Conservation (phyloP, 2,797 vertebrate genomes). For the Loris lydekkerianus region DNA sequence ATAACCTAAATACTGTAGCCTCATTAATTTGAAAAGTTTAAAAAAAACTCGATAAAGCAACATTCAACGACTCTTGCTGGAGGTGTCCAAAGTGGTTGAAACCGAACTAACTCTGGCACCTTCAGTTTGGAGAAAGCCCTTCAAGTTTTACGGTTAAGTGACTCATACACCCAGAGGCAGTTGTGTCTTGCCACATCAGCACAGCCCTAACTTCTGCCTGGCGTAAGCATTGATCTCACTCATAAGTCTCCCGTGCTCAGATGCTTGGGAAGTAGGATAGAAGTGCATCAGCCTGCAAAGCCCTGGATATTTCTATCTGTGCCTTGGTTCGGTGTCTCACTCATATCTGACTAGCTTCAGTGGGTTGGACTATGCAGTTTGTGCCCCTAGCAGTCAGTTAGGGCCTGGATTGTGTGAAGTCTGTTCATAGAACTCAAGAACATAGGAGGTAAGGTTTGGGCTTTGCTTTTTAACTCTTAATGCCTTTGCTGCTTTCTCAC, state of each 20-base stretch:
- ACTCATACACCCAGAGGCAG: constrained; percentile 25
- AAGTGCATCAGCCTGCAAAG: neutral
- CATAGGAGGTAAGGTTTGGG: neutral
- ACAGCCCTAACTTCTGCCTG: neutral
- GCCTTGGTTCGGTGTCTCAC: neutral
- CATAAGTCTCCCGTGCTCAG: neutral
- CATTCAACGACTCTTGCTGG: constrained; percentile 20
- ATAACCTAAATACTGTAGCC: too few relatives aligned
- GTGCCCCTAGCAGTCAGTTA: rapidly evolving
- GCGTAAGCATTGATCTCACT: neutral
- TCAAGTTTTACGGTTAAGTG: constrained; percentile 12
- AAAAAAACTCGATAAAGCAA: neutral
- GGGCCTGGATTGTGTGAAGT: neutral
- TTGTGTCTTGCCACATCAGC: neutral
- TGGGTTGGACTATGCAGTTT: neutral
- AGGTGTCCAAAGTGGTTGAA: constrained; percentile 47
- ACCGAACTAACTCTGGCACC: constrained; percentile 50
- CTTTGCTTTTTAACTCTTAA: neutral
- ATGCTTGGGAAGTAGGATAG: neutral
- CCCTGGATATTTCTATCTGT: too few relatives aligned
- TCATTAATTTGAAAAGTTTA: too few relatives aligned
- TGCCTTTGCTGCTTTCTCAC: neutral
- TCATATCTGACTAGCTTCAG: neutral
- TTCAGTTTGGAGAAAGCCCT: constrained; percentile 69
- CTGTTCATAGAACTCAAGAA: neutral